Evolutionary conservation across 1,140 invertebrate genomes (phyloP).

Genomic region (Rhyacophila brunnea): DNA sequence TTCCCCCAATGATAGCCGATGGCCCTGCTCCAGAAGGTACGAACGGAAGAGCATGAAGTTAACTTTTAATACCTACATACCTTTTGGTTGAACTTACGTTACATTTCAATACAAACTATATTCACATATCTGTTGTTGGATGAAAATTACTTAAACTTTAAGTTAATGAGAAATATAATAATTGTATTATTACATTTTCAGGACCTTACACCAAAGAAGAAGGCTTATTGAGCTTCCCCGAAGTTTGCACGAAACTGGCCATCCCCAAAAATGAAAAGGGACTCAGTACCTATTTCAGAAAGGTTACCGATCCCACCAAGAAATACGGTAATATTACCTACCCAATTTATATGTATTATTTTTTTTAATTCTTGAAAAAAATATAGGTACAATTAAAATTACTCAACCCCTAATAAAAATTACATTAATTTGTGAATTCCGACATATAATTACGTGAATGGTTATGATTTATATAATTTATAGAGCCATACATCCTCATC

Average conservation of each 20-base stretch:
- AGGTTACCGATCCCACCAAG: constrained; percentile 73
- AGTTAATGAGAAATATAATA: too few species aligned
- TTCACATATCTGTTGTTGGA: too few species aligned
- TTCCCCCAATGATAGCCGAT: constrained; percentile 67
- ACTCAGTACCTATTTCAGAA: constrained; percentile 62
- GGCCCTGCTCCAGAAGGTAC: constrained; percentile 55
- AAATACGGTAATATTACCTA: constrained; percentile 63
- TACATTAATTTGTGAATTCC: too few species aligned
- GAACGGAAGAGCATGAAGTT: not conserved
- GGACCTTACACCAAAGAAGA: constrained; percentile 67
- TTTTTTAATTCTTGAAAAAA: not conserved
- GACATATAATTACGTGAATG: too few species aligned
- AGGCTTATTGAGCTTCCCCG: constrained; percentile 77
- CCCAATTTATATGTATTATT: not conserved
- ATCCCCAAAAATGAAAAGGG: constrained; percentile 65
- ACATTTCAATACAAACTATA: too few species aligned
- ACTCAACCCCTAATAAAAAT: too few species aligned
- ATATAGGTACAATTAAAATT: too few species aligned
- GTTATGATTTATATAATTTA: too few species aligned
- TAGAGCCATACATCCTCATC: too few species aligned
- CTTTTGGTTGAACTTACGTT: too few species aligned
- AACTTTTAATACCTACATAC: not conserved
- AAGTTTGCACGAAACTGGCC: constrained; percentile 74
- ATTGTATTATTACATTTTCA: too few species aligned
- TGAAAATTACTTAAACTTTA: too few species aligned